Evolutionary conservation across 2,888 invertebrate species (phyloP), one percentile per base, ranked within the genome.

Genomic region (Allophyes oxyacanthae): DNA sequence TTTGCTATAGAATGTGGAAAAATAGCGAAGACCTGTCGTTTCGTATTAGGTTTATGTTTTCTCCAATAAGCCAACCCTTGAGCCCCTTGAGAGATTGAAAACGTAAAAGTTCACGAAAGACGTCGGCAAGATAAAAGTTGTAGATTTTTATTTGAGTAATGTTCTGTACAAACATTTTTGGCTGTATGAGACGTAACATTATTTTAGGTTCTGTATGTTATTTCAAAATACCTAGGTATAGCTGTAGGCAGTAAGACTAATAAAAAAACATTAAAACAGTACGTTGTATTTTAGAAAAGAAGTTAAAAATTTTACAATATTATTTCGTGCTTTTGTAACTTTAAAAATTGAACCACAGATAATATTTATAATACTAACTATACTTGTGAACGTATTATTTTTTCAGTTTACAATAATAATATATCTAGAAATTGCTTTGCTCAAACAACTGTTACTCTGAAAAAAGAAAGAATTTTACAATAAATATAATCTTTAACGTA

Each of bases 81-180:
- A 37, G 11, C 26, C 49, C 28, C 41, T 44, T 37, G 56, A 64
- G 61, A 67, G 54, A 67, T 64, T 55, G 33, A 45, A 52, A 55
- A 50, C 20, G 40, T 52, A 28, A 53, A 69, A 62, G 30, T 56
- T 53, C 20, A 33, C 13, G n/a, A 57, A 43, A 36, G 6, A 46
- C 25, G 30, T 20, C 20, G 6, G 4, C 13, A 20, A 1, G 20
- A 37, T 30, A 42, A 53, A 52, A 25, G 28, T 48, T 43, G 36
- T 41, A 45, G 38, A 43, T 50, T 61, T 49, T 34, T 15, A 43
- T 58, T 45, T 0, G 3, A 13, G n/a, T 34, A 36, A 40, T 49
- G n/a, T 52, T 33, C 30, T 51, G 36, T 11, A 9, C 13, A 20
- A 25, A 34, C 11, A 25, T 50, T 46, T 45, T 5, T 14, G 20